phyloP scores from a whole-genome alignment of 2,797 vertebrate species.

The Lagocephalus sceleratus region DNA sequence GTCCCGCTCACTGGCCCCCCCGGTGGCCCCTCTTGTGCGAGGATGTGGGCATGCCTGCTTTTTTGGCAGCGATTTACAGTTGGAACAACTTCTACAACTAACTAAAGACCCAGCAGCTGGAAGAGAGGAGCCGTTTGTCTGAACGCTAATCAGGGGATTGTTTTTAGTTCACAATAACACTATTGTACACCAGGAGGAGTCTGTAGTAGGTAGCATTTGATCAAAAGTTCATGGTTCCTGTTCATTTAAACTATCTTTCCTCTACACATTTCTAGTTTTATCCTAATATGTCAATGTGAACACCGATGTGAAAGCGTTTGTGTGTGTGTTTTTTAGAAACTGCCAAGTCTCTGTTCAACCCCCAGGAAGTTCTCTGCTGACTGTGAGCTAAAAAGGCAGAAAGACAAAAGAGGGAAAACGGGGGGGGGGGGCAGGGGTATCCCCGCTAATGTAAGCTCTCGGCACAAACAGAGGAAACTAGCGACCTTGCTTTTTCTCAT shows the following conservation, averaged over 20 bases:
- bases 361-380: conserved; percentile 69
- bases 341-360: conserved; percentile 56
- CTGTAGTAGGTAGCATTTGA: conserved; percentile 3
- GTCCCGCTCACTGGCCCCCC: conserved; percentile 54
- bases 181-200: too few species aligned
- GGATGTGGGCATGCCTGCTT: conserved; percentile 77
- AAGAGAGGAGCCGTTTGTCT: conserved; percentile 28
- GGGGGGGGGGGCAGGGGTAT: conserved; percentile 3
- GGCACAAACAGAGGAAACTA: conserved; percentile 70
- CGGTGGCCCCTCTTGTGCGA: conserved; percentile 79
- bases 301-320: too few species aligned
- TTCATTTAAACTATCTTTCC: conserved; percentile 5
- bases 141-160: conserved; percentile 26
- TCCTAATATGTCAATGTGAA: too few species aligned
- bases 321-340: conserved; percentile 22
- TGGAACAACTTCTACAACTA: conserved; percentile 58
- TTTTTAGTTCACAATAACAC: conserved; percentile 34
- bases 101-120: conserved; percentile 46
- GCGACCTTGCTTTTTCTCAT: conserved; percentile 61
- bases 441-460: conserved; percentile 49
- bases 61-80: conserved; percentile 81
- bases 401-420: conserved; percentile 29
- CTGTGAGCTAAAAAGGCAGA: conserved; percentile 36
- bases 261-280: too few species aligned
- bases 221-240: conserved; percentile 11